Evolutionary conservation across 2,113 vertebrate genomes (phyloP).

Genomic region (Thunnus thynnus): DNA sequence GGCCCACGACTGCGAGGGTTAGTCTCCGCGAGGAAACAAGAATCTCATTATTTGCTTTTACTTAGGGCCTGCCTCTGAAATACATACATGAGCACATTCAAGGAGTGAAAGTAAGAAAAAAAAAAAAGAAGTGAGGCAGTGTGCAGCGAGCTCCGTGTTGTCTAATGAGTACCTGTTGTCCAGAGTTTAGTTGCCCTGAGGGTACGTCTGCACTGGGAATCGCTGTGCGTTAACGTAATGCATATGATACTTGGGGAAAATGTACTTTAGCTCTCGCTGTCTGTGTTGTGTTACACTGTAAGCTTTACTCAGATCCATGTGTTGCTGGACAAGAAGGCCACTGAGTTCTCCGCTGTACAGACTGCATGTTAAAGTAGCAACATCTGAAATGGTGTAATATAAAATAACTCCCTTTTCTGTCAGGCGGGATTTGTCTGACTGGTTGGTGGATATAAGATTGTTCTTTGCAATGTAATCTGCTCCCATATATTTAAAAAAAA

Average conservation of each 20-base stretch:
- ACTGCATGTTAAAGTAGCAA: neutral
- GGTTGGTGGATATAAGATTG: neutral
- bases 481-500: neutral
- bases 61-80: conserved; percentile 10
- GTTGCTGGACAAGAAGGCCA: conserved; percentile 2
- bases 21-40: neutral
- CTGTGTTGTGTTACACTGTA: conserved; percentile 49
- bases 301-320: conserved; percentile 45
- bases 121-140: neutral
- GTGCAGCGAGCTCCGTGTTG: conserved; percentile 6
- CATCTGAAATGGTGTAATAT: neutral
- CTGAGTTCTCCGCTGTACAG: conserved; percentile 1
- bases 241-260: conserved; percentile 51
- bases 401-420: conserved; percentile 22
- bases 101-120: conserved; percentile 25
- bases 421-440: conserved; percentile 1
- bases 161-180: conserved; percentile 57
- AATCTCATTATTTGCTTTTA: conserved; percentile 17
- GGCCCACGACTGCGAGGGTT: neutral
- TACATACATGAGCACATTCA: conserved; percentile 4
- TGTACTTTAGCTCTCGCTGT: conserved; percentile 26
- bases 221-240: conserved; percentile 47
- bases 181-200: conserved; percentile 13
- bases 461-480: neutral
- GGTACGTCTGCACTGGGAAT: conserved; percentile 45